Conservation (phyloP, 2,797 vertebrate species). For the Melanotaenia pygmaea region DNA sequence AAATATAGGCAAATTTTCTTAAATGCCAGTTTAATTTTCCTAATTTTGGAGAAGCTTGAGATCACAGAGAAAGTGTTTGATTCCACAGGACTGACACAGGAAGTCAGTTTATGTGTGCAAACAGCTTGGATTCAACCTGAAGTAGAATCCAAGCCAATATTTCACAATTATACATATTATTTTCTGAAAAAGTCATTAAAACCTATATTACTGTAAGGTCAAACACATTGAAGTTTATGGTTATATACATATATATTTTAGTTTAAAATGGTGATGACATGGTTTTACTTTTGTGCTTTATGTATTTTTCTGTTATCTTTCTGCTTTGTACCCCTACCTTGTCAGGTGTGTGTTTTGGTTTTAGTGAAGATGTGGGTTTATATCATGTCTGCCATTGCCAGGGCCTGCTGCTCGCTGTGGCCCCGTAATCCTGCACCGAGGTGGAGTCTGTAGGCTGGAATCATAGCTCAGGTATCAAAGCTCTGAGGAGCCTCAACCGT, state of each 20-base stretch:
- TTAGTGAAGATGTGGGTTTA: conserved; percentile 58
- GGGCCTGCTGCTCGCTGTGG: conserved; percentile 46
- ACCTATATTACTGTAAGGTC: background rate
- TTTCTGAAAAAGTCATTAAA: conserved; percentile 5
- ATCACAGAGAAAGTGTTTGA: background rate
- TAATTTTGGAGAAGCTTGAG: background rate
- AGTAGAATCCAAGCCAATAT: background rate
- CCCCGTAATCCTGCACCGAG: conserved; percentile 65
- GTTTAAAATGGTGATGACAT: background rate
- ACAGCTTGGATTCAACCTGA: background rate
- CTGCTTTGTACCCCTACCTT: conserved; percentile 62
- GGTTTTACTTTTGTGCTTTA: background rate
- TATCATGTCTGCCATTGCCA: conserved; percentile 49
- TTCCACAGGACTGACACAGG: too few species aligned
- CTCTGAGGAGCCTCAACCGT: conserved; percentile 33
- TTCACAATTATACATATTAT: background rate
- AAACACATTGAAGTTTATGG: conserved; percentile 9
- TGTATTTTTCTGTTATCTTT: background rate
- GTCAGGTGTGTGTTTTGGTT: conserved; percentile 61
- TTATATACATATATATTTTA: background rate
- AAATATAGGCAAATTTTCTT: background rate
- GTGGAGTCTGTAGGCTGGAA: conserved; percentile 71
- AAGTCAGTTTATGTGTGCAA: conserved; percentile 1
- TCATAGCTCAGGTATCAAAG: conserved; percentile 68
- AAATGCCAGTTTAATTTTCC: background rate